Percentiles rank a stretch among this genome's conserved stretches.
Evolutionary conservation across 2,888 invertebrate species (phyloP).

Genomic region (Aethes cnicana): DNA sequence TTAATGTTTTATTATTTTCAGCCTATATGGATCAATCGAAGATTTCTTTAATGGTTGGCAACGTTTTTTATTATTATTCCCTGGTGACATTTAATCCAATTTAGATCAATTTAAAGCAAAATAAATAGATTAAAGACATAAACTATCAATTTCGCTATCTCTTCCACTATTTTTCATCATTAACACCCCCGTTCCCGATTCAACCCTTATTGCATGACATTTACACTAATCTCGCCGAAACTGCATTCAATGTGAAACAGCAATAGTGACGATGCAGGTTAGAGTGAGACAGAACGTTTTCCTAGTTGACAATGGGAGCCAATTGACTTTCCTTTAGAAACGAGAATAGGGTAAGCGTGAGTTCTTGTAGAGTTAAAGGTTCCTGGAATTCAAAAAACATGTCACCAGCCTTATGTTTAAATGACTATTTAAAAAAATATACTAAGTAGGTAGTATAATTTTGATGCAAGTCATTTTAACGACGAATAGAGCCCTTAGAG

Average conservation of each 20-base stretch:
- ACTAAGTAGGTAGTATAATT: too few species aligned
- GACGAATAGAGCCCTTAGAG: too few species aligned
- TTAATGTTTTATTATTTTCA: too few species aligned
- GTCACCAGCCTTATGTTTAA: too few species aligned
- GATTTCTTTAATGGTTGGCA: too few species aligned
- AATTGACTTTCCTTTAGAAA: constrained; percentile 38
- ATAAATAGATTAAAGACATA: not conserved
- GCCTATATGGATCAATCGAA: too few species aligned
- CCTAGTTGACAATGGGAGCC: constrained; percentile 36
- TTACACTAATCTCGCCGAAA: constrained; percentile 7
- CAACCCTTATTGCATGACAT: constrained; percentile 37
- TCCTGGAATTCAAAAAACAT: too few species aligned
- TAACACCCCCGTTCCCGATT: constrained; percentile 41
- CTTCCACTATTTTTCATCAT: constrained; percentile 46
- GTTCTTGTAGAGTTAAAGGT: not conserved
- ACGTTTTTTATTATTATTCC: too few species aligned
- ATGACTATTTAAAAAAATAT: too few species aligned
- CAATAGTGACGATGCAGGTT: constrained; percentile 27
- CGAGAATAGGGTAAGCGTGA: constrained; percentile 19
- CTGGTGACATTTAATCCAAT: too few species aligned
- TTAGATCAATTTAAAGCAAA: not conserved
- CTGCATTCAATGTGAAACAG: constrained; percentile 16
- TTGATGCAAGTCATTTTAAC: too few species aligned
- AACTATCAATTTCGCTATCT: constrained; percentile 31
- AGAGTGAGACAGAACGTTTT: constrained; percentile 33